Conservation (phyloP, 2,888 invertebrate species). For the Scelioninae gen. 2 region DNA sequence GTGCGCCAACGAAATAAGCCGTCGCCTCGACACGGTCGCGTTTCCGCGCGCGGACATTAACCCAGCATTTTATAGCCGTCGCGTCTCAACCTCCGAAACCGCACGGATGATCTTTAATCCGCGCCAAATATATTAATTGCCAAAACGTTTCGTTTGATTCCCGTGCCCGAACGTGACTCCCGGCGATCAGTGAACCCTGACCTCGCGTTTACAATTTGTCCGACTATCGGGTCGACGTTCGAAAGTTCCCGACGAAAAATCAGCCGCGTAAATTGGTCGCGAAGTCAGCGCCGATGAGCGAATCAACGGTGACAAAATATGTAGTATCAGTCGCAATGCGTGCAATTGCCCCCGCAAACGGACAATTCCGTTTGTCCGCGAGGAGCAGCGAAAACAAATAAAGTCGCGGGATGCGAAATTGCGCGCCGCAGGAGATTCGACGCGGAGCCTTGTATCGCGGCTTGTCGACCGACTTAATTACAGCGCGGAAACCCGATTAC, state of each 20-base stretch:
- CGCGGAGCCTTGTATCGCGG: conserved; percentile 50
- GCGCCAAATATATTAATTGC: too few relatives aligned
- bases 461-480: conserved; percentile 61
- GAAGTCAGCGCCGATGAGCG: conserved; percentile 4
- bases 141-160: too few relatives aligned
- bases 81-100: too few relatives aligned
- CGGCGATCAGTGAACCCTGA: too few relatives aligned
- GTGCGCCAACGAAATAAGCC: conserved; percentile 19
- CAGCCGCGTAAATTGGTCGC: conserved; percentile 7
- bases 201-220: too few relatives aligned
- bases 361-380: conserved; percentile 32
- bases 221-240: not conserved
- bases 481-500: conserved; percentile 59
- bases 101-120: too few relatives aligned
- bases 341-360: conserved; percentile 19
- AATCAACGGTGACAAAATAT: conserved; percentile 43
- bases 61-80: not conserved
- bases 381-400: conserved; percentile 24
- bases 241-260: conserved; percentile 2
- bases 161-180: too few relatives aligned
- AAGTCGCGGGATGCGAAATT: conserved; percentile 53
- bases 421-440: conserved; percentile 54
- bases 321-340: conserved; percentile 15
- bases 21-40: conserved; percentile 20
- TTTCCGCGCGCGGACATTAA: too few relatives aligned